Conservation (phyloP, 2,888 invertebrate genomes). For the Ctenicera cuprea region DNA sequence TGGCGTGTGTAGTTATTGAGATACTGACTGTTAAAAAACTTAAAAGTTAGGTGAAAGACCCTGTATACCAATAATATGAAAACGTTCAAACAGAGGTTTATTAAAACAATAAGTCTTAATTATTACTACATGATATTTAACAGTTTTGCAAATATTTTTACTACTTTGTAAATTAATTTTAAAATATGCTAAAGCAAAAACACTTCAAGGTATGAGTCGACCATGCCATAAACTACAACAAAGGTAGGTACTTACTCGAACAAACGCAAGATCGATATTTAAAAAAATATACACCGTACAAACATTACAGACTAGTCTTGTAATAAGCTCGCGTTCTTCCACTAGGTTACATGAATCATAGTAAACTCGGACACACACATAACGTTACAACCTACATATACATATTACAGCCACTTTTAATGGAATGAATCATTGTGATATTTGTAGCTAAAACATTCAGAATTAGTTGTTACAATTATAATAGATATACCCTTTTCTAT, state of each 20-base stretch:
- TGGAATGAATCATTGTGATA: conserved; percentile 46
- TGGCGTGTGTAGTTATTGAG: too few species aligned
- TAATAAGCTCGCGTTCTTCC: conserved; percentile 40
- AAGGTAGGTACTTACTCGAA: conserved; percentile 7
- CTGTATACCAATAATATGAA: too few species aligned
- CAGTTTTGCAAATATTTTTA: conserved; percentile 41
- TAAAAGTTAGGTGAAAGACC: too few species aligned
- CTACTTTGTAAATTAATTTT: conserved; percentile 38
- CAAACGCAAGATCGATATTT: conserved; percentile 5
- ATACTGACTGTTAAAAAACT: too few species aligned
- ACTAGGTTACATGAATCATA: conserved; percentile 18
- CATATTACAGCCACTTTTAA: conserved; percentile 49
- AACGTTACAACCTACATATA: conserved; percentile 33
- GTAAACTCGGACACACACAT: conserved; percentile 33
- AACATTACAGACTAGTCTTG: conserved; percentile 45
- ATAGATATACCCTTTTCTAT: conserved; percentile 5
- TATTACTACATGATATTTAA: conserved; percentile 41
- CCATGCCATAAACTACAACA: conserved; percentile 9
- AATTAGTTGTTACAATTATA: conserved; percentile 6
- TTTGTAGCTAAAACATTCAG: conserved; percentile 21
- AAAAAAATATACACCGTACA: conserved; percentile 41
- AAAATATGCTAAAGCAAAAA: conserved; percentile 11
- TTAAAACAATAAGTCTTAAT: conserved; percentile 43
- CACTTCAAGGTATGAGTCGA: conserved; percentile 15
- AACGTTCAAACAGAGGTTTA: conserved; percentile 41